A percentile compares a stretch with the other conserved stretches of the same genome.
Conservation (phyloP, 2,888 invertebrate species). For the Mimachlamys varia region DNA sequence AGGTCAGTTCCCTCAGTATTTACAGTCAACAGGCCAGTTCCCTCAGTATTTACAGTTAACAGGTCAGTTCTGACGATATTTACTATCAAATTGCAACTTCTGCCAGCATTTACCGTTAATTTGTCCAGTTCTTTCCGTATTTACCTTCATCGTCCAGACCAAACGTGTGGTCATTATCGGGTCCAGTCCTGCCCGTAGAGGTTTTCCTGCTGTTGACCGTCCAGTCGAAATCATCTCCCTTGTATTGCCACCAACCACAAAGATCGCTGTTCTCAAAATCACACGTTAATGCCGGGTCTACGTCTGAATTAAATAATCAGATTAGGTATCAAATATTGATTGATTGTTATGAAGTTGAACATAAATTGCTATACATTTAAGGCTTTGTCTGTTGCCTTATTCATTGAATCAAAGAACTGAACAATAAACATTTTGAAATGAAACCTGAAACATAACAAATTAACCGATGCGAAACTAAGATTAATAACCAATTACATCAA, state of each 20-base stretch:
- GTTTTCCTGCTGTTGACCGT: slow-evolving; percentile 61
- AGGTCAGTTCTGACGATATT: too few species aligned
- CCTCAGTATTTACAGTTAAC: background rate
- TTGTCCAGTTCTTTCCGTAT: background rate
- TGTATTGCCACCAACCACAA: slow-evolving; percentile 71
- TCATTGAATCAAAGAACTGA: too few species aligned
- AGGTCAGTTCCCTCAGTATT: background rate
- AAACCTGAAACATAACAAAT: too few species aligned
- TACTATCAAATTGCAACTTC: too few species aligned
- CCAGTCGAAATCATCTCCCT: slow-evolving; percentile 70
- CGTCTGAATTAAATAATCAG: background rate
- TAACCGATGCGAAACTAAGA: too few species aligned
- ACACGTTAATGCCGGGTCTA: slow-evolving; percentile 52
- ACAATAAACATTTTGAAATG: too few species aligned
- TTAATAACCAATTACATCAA: too few species aligned
- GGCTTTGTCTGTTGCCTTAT: too few species aligned
- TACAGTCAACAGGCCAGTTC: slow-evolving; percentile 28
- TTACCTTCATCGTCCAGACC: slow-evolving; percentile 54
- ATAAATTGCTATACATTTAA: too few species aligned
- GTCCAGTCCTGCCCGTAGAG: slow-evolving; percentile 67
- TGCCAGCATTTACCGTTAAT: background rate
- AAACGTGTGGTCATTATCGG: slow-evolving; percentile 68
- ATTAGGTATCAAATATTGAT: too few species aligned
- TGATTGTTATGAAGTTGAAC: too few species aligned
- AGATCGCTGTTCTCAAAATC: slow-evolving; percentile 67